Percentiles rank a stretch among this genome's conserved stretches.
Conservation (phyloP, 1,140 invertebrate genomes). For the Pissodes strobi region DNA sequence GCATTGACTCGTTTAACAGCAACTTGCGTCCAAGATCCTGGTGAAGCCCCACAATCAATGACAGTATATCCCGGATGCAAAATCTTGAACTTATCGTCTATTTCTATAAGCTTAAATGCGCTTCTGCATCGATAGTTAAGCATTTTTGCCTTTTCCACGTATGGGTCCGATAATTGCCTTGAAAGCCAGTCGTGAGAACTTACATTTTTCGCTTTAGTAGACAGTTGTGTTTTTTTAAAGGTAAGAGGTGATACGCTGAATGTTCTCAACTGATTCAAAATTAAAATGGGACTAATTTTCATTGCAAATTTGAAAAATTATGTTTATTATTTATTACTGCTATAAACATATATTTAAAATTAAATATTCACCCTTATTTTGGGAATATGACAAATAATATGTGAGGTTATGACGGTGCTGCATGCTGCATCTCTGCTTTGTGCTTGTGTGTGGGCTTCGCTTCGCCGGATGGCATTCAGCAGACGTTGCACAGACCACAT, state of each 20-base stretch:
- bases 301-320: no score
- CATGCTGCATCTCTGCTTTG: no score
- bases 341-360: no score
- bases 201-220: conserved; percentile 39
- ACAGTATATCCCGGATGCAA: conserved; percentile 79
- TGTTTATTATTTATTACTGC: no score
- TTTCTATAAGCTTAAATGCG: conserved; percentile 97
- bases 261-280: neutral
- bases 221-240: conserved; percentile 21
- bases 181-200: conserved; percentile 87
- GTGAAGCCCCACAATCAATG: conserved; percentile 92
- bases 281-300: neutral
- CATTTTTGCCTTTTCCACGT: conserved; percentile 83
- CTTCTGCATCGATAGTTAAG: conserved; percentile 89
- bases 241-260: neutral
- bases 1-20: conserved; percentile 76
- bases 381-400: no score
- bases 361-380: no score
- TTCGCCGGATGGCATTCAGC: no score
- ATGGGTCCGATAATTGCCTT: conserved; percentile 87
- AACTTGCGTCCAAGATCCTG: conserved; percentile 95
- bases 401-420: no score
- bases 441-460: no score
- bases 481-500: no score
- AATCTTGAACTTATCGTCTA: conserved; percentile 83